Base-by-base conservation (phyloP, 1,140 invertebrate genomes). In the Heterodera schachtii region DNA sequence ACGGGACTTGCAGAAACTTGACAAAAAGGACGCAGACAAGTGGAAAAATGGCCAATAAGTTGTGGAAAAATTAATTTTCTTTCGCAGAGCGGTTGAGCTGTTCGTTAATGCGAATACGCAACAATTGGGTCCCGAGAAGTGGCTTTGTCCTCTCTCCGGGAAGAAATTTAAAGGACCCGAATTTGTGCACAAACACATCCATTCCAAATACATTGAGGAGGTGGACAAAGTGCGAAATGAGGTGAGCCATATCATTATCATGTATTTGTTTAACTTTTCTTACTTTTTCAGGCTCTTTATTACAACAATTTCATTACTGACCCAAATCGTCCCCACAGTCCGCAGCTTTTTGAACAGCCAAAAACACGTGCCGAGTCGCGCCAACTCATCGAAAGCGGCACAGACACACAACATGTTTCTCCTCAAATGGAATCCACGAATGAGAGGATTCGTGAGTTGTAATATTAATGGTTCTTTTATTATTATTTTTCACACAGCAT, bases 101-200 rank as follows among this genome's bases (percentile, higher is more conserved):
- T 98, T 98, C 86, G 94, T 98, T 13, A 93, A 94, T 85, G 94
- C 94, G 0, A 98, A 98, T 88, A 88, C 89, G 31, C 95, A 98
- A 87, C 97, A 99, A 91, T 86, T 98, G 41, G 94, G 94, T 0
- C 97, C 97, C 87, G 97, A 98, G 88, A 99, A 98, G 87, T 99
- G 97, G 96, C 90, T 99, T 44, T 99, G 97, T 92, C 97, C 97
- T 0, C 91, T 99, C 0, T 98, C 96, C 81, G 97, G 96, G 0
- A 99, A 99, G 90, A 99, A 99, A 90, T 99, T 99, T 91, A 99
- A 98, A 91, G 97, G 96, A 0, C 96, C 97, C 0, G 97, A 99
- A 89, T 99, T 98, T 91, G 96, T 99, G 16, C 93, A 95, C 52
- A 99, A 99, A 90, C 97, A 99, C 90, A 97, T 99, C 69, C 94